Percentiles rank a stretch among this genome's conserved stretches.
phyloP scores from a whole-genome alignment of 2,888 invertebrate genomes.

The Stenolophus ochropezus region DNA sequence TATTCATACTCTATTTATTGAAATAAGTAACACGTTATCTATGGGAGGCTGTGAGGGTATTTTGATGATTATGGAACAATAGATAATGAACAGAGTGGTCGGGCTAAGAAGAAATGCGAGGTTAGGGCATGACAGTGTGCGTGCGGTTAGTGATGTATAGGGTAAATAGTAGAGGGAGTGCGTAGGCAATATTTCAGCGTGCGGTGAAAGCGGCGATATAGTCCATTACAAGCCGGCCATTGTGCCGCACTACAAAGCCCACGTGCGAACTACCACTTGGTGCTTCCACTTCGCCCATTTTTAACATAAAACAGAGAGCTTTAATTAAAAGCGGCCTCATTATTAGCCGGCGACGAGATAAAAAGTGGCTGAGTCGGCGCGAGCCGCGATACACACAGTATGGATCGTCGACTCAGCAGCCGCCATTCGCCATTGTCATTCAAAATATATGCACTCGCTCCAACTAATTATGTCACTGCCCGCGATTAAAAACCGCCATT shows the following conservation, averaged over 20 bases:
- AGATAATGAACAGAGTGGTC: no score
- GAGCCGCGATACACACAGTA: conserved; percentile 1
- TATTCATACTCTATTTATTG: no score
- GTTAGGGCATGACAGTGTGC: neutral
- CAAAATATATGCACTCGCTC: conserved; percentile 55
- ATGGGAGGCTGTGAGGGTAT: no score
- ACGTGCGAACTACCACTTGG: conserved; percentile 56
- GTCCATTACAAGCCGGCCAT: conserved; percentile 2
- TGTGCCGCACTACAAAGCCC: conserved; percentile 47
- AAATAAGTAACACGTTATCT: no score
- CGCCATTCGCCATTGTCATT: conserved; percentile 48
- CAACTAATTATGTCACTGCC: conserved; percentile 45
- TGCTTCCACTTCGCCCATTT: conserved; percentile 47
- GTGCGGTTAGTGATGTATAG: neutral
- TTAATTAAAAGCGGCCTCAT: conserved; percentile 59
- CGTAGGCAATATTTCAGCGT: conserved; percentile 1
- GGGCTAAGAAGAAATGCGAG: no score
- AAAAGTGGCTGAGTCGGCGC: conserved; percentile 53
- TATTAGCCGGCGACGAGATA: conserved; percentile 57
- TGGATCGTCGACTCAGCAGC: conserved; percentile 49
- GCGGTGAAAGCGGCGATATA: conserved; percentile 17
- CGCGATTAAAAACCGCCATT: conserved; percentile 58
- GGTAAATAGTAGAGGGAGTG: neutral
- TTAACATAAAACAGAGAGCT: conserved; percentile 52
- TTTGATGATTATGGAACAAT: no score